Evolutionary conservation across 37 sponge, comb jelly and placozoan genomes (phyloP), one percentile per base, ranked within the genome.

Genomic region (Halisarca cf. caerulea): DNA sequence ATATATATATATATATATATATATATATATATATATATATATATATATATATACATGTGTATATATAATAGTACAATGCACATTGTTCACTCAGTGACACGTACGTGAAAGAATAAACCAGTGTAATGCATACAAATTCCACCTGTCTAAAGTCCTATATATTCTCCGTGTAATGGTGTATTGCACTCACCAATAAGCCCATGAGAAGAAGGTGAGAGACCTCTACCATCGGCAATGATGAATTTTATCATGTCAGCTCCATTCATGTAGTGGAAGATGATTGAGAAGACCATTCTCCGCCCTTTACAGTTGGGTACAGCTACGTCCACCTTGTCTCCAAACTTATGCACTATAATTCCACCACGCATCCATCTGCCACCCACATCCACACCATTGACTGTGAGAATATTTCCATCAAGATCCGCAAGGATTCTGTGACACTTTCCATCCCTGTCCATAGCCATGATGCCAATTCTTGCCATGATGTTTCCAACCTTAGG

Each of bases 401-500:
- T 38, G 38, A 61, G 42, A 34, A 18, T 33, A 8, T 59, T 60
- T 25, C 58, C 27, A 6, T 81, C 21, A 0, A 81, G 62, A 24
- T 59, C 62, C 14, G 42, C 41, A 17, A 24, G 30, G 27, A 81
- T 81, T 24, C n/a, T 8, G 40, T 60, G 37, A 39, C 82, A 81
- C 28, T 35, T 9, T 2, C 82, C 82, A 35, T 58, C 66, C 3
- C 8, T 40, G 64, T 81, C 82, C 14, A 15, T 60, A 20, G 82
- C 64, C 0, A 32, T 6, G 42, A 81, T 35, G n/a, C 62, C 82
- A 59, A 81, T 81, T n/a, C 42, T 24, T 57, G 62, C 32, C 62
- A 81, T 81, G 62, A 81, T 61, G 66, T 81, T 81, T n/a, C 82
- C 77, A 41, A 74, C 24, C 47, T 81, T 79, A 1, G 91, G 81